These are phyloP conservation scores for Idaea dimidiata DNA, from an alignment of 2,888 invertebrate species.

Conservation along the genomic window DNA sequence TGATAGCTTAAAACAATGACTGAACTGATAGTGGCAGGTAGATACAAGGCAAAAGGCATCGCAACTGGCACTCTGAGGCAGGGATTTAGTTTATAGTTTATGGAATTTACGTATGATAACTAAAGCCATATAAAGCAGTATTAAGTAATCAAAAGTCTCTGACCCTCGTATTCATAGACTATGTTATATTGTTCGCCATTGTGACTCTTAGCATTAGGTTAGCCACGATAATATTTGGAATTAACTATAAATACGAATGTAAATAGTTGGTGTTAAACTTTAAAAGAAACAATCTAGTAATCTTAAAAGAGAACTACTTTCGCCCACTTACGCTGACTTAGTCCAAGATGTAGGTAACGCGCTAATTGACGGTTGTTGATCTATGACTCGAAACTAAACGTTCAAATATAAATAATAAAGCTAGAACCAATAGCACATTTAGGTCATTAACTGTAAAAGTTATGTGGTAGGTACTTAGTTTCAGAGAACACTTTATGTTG, in stretches of 20 bases:
- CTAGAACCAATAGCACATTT: slow-evolving; percentile 46
- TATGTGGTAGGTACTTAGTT: slow-evolving; percentile 27
- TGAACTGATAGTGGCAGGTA: background rate
- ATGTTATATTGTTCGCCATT: too few relatives aligned
- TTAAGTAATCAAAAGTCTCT: too few relatives aligned
- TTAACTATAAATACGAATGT: too few relatives aligned
- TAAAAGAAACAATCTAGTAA: slow-evolving; percentile 2
- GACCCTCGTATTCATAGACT: too few relatives aligned
- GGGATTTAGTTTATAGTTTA: background rate
- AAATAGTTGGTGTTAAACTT: background rate
- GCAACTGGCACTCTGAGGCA: background rate
- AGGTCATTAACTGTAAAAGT: slow-evolving; percentile 50
- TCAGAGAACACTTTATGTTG: slow-evolving; percentile 29
- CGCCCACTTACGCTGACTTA: slow-evolving; percentile 22
- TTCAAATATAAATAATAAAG: slow-evolving; percentile 40
- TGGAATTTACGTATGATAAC: too few relatives aligned
- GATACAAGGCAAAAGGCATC: background rate
- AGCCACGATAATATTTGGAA: too few relatives aligned
- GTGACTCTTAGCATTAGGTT: too few relatives aligned
- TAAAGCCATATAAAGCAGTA: too few relatives aligned
- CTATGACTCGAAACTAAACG: slow-evolving; percentile 33
- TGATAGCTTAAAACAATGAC: background rate
- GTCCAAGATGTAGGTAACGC: slow-evolving; percentile 30
- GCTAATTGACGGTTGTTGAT: slow-evolving; percentile 42
- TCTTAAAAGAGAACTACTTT: slow-evolving; percentile 21